Evolutionary conservation across 30 jellyfish, hydroid and myxozoan species (phyloP).

Genomic region (Pelagia noctiluca): DNA sequence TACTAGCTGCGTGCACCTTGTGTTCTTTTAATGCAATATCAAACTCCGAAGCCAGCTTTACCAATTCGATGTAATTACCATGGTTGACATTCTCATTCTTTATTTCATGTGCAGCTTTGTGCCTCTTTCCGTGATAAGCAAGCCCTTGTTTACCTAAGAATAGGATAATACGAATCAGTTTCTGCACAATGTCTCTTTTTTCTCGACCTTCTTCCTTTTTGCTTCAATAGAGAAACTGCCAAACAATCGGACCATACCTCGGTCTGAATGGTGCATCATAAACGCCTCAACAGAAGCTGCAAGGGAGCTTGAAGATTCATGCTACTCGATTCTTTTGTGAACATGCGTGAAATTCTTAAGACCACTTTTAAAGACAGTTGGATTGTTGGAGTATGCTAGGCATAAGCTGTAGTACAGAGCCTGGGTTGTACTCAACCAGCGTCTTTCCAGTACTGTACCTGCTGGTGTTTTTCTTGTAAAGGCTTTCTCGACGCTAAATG

Average conservation of each 20-base stretch:
- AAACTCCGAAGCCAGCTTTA: constrained; percentile 10
- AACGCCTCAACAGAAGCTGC: constrained; percentile 38
- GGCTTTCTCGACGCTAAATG: constrained; percentile 29
- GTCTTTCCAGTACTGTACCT: constrained; percentile 21
- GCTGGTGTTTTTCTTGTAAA: constrained; percentile 37
- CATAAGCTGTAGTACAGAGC: constrained; percentile 32
- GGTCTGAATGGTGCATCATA: no score
- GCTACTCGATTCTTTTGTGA: no score
- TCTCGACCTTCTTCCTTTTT: constrained; percentile 2
- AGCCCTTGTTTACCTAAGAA: constrained; percentile 19
- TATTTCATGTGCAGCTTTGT: constrained; percentile 33
- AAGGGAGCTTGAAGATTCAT: no score
- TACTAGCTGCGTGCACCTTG: constrained; percentile 36
- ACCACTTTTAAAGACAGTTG: constrained; percentile 15
- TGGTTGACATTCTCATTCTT: background rate
- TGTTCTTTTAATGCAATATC: constrained; percentile 18
- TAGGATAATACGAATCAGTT: constrained; percentile 1
- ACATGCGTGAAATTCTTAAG: constrained; percentile 19
- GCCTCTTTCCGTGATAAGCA: constrained; percentile 35
- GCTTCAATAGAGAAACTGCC: no score
- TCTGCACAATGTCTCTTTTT: constrained; percentile 29
- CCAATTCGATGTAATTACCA: no score
- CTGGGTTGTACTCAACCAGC: constrained; percentile 25
- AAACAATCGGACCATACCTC: no score
- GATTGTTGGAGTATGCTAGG: constrained; percentile 27